Base-by-base conservation (phyloP, 1,140 invertebrate species). In the Orchesella cincta region DNA sequence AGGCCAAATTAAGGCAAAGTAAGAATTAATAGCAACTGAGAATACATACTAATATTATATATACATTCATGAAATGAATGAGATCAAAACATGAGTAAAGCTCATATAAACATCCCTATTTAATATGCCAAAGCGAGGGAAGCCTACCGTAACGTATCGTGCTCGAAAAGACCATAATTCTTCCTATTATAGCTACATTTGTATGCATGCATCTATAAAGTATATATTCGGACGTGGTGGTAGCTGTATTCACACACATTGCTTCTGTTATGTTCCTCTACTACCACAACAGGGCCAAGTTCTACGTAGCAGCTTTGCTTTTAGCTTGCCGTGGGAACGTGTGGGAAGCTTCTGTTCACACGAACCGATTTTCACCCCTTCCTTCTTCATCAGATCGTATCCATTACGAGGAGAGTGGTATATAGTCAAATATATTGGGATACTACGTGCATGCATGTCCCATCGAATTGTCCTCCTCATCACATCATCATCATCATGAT, bases 311-410 rank as follows among this genome's bases (percentile, higher is more conserved):
- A 67, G 62, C 33, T 62, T 46, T 34, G 75, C 36, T 34, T 77
- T 76, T 64, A 51, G 28, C 33, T 64, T 46, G 78, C 72, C 78
- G 78, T 79, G 78, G 78, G 78, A 79, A 79, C 67, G 73, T 52
- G 64, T 70, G 73, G 77, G 64, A 75, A 74, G 78, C 78, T 79
- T 79, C 78, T 79, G 78, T 79, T 79, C 78, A 79, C 78, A 79
- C 78, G 78, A 79, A 79, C 78, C 78, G 78, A 79, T 72, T 79
- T 78, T 79, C 75, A 79, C 78, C 78, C 78, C 78, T 75, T 79
- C 64, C 14, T 62, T 73, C 64, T 75, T 51, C 39, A 39, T 29
- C 31, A 62, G 23, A 62, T 14, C 54, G 54, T 62, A 62, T 46
- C 8, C 20, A 46, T 12, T 12, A 46, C 8, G 16, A n/a, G 54